These are phyloP conservation scores for Monochamus alternatus DNA, from an alignment of 2,888 invertebrate genomes.

Conservation along the genomic window DNA sequence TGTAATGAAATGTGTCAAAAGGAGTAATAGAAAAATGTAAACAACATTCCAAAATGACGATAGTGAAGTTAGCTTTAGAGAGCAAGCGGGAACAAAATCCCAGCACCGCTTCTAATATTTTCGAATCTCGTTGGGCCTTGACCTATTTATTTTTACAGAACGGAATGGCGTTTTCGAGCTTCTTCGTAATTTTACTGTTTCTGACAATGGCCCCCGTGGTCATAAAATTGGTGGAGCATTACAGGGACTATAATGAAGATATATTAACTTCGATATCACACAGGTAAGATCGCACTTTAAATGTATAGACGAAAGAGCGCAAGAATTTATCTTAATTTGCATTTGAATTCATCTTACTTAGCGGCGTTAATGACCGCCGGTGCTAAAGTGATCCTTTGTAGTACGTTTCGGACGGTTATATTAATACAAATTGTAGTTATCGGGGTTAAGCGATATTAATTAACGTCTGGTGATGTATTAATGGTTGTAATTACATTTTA, in stretches of 20 bases:
- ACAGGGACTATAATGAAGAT: slow-evolving; percentile 60
- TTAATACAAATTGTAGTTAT: slow-evolving; percentile 23
- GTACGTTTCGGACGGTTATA: slow-evolving; percentile 13
- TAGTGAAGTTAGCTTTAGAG: too few species aligned
- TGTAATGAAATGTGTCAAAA: too few species aligned
- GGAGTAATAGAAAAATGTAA: too few species aligned
- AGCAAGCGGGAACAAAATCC: too few species aligned
- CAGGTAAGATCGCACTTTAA: slow-evolving; percentile 55
- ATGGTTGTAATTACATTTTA: background rate
- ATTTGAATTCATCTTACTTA: slow-evolving; percentile 20
- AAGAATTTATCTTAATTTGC: slow-evolving; percentile 38
- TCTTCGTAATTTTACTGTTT: slow-evolving; percentile 67
- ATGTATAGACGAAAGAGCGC: slow-evolving; percentile 30
- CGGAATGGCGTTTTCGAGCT: slow-evolving; percentile 63
- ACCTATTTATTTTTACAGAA: slow-evolving; percentile 60
- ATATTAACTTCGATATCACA: slow-evolving; percentile 59
- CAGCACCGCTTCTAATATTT: too few species aligned
- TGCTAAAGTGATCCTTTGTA: slow-evolving; percentile 12
- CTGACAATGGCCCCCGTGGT: slow-evolving; percentile 66
- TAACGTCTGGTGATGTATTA: background rate
- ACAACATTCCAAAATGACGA: too few species aligned
- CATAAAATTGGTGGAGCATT: slow-evolving; percentile 66
- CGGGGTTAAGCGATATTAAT: slow-evolving; percentile 11
- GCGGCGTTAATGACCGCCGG: slow-evolving; percentile 2
- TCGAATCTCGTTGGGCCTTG: background rate